phyloP scores from a whole-genome alignment of 2,888 invertebrate genomes.

The Arrhopalites spinosus region DNA sequence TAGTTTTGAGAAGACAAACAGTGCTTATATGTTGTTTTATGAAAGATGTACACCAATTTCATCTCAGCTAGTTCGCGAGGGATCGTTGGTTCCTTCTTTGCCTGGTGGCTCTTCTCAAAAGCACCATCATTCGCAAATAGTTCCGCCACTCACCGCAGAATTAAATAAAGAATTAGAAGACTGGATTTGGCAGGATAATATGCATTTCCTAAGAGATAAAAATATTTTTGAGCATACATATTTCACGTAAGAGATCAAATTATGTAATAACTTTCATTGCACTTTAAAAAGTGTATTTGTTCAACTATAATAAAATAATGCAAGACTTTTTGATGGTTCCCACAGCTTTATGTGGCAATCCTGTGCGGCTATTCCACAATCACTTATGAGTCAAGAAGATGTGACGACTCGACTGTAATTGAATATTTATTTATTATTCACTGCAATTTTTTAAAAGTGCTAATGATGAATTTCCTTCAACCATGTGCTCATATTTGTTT shows the following conservation, averaged over 20 bases:
- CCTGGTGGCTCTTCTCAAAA: conserved; percentile 49
- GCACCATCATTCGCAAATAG: conserved; percentile 57
- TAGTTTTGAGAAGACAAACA: conserved; percentile 96
- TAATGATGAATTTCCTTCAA: too few species aligned
- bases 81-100: conserved; percentile 56
- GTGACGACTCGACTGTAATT: too few species aligned
- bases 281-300: too few species aligned
- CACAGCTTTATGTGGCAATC: conserved; percentile 94
- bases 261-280: conserved; percentile 1
- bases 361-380: conserved; percentile 90
- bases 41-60: conserved; percentile 70
- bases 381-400: conserved; percentile 76
- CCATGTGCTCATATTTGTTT: too few species aligned
- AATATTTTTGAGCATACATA: conserved; percentile 96
- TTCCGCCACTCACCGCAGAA: conserved; percentile 62
- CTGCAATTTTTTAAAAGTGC: too few species aligned
- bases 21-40: conserved; percentile 96
- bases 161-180: conserved; percentile 81
- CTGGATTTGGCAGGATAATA: conserved; percentile 98
- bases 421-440: too few species aligned
- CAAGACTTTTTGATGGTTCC: conserved; percentile 48
- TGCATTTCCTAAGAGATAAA: conserved; percentile 91
- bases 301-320: conserved; percentile 21
- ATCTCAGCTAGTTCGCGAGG: conserved; percentile 58
- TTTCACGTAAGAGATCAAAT: conserved; percentile 81